Base-by-base conservation (phyloP, 2,797 vertebrate species). In the Yasuhikotakia modesta region DNA sequence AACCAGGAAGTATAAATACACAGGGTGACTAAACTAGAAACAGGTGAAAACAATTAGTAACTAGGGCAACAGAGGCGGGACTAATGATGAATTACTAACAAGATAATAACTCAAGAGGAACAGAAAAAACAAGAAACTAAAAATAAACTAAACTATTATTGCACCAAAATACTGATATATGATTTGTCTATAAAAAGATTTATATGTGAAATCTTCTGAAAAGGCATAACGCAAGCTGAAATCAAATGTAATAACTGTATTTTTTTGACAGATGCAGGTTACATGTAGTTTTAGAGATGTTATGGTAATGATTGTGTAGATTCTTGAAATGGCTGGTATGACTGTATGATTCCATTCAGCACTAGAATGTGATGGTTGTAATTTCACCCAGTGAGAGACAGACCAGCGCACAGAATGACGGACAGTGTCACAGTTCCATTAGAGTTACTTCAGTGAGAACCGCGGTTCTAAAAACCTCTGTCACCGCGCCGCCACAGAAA, bases 351-450 rank as follows among this genome's bases (percentile, higher is more conserved):
- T 79, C 76, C 46, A 71, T 72, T 73, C 71, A 73, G 65, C 32
- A 66, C 50, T 69, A 53, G 72, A 70, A 60, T 69, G 74, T 81
- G 76, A 65, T 76, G 35, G 61, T 79, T 76, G 72, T 73, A 82
- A 61, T 70, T 74, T 64, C 55, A 74, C 65, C 70, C 65, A 66
- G 63, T 60, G 82, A 87, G 79, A 89, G 87, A 89, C 86, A 89
- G 88, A 87, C 82, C 88, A 84, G 43, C 53, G 70, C 39, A 39
- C 83, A 87, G 91, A 89, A 85, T 82, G 83, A 83, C 78, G 79
- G 76, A 58, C 73, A 45, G 73, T 81, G 82, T 83, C 79, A 72
- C 58, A 50, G 70, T 85, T 83, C 77, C 75, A 85, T 83, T 85
- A 85, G 77, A 78, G 67, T 82, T 77, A 85, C 77, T 80, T 85